Conservation (phyloP, 2,888 invertebrate species). For the Psococerastis gibbosa region DNA sequence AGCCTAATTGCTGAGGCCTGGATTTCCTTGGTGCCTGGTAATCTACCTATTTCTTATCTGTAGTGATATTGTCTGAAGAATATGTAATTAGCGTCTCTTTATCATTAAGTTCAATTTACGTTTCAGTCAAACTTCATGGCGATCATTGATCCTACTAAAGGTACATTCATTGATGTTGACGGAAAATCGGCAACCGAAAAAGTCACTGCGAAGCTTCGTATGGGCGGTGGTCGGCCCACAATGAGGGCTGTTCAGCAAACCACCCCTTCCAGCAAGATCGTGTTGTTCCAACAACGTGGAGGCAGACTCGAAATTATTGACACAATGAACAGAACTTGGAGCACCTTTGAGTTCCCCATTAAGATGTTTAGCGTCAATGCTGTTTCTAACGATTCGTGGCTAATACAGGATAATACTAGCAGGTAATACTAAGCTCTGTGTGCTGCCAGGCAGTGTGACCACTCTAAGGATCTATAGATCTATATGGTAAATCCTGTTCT, state of each 20-base stretch:
- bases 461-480: no score
- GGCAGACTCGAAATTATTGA: slow-evolving; percentile 24
- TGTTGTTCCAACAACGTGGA: slow-evolving; percentile 19
- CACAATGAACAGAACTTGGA: slow-evolving; percentile 21
- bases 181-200: not conserved
- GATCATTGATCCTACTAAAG: not conserved
- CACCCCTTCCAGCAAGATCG: not conserved
- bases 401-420: slow-evolving; percentile 22
- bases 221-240: not conserved
- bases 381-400: slow-evolving; percentile 23
- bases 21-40: no score
- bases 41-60: no score
- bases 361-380: slow-evolving; percentile 22
- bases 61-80: no score
- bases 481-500: no score
- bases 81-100: no score
- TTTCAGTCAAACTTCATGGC: not conserved
- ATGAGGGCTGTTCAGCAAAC: not conserved
- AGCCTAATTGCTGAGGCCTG: no score
- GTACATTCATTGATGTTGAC: not conserved
- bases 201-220: not conserved
- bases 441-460: no score
- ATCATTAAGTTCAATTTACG: no score
- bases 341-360: slow-evolving; percentile 24
- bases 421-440: not conserved